Evolutionary conservation across 2,888 invertebrate genomes (phyloP).

Genomic region (Andrena trimmerana): DNA sequence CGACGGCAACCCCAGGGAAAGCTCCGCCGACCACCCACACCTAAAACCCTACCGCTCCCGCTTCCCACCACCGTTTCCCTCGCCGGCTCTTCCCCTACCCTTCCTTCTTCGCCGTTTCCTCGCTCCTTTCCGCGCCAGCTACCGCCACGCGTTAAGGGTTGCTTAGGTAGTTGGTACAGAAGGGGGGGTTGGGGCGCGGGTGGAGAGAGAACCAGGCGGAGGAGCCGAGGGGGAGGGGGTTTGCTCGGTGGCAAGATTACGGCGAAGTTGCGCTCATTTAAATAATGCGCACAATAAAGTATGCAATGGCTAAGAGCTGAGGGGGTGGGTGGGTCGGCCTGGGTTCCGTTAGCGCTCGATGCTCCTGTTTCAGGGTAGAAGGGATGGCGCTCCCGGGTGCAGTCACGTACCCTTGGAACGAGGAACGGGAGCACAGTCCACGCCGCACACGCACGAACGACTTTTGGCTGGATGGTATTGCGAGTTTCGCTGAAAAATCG

Average conservation of each 20-base stretch:
- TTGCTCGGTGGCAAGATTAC: slow-evolving; percentile 78
- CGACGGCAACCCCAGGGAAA: slow-evolving; percentile 62
- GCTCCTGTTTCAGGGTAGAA: slow-evolving; percentile 54
- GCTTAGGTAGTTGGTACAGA: slow-evolving; percentile 64
- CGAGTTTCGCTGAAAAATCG: neutral
- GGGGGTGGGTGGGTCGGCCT: slow-evolving; percentile 50
- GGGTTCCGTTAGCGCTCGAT: slow-evolving; percentile 65
- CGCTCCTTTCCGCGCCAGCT: slow-evolving; percentile 67
- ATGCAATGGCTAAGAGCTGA: slow-evolving; percentile 71
- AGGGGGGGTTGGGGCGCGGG: neutral
- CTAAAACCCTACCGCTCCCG: slow-evolving; percentile 36
- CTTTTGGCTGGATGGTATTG: neutral
- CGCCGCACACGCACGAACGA: slow-evolving; percentile 51
- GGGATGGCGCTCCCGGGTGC: slow-evolving; percentile 74
- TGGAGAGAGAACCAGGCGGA: slow-evolving; percentile 23
- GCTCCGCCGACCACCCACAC: slow-evolving; percentile 60
- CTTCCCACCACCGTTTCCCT: slow-evolving; percentile 44
- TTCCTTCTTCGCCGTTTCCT: slow-evolving; percentile 66
- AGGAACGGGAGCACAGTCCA: slow-evolving; percentile 49
- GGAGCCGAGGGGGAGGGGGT: slow-evolving; percentile 45
- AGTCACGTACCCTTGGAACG: slow-evolving; percentile 71
- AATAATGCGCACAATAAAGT: slow-evolving; percentile 83
- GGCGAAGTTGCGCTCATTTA: slow-evolving; percentile 81
- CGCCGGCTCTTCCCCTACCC: slow-evolving; percentile 28
- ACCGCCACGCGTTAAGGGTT: slow-evolving; percentile 70